Evolutionary conservation across 2,888 invertebrate genomes (phyloP), one percentile per base, ranked within the genome.

Genomic region (Cataglyphis altisquamis): DNA sequence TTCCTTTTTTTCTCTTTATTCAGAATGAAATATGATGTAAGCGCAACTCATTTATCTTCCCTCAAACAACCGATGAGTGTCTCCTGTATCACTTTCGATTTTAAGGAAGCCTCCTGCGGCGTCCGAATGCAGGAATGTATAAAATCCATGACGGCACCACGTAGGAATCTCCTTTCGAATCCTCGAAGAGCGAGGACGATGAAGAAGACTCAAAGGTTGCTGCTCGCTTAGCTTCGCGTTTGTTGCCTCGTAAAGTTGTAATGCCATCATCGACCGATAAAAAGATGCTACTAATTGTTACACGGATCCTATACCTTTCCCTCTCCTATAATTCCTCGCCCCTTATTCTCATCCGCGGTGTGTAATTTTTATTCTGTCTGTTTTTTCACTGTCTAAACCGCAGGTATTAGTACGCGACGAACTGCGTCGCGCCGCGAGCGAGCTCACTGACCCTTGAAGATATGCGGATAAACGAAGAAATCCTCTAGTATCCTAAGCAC

Each of bases 111-210:
- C 90, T 89, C 88, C 88, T 83, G 85, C 83, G 81, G 88, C 86
- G 89, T 90, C 72, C 89, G 48, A 52, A 85, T 70, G 87, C 72
- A 89, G 88, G 91, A 92, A 91, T 91, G 91, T 91, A 90, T 90
- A 88, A 90, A 92, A 91, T 91, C 90, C 90, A 86, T 93, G 92
- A 93, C 93, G 90, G 84, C 92, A 93, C 90, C 88, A 87, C 90
- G 88, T 85, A 91, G 91, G 92, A 93, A 93, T 93, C 92, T 92
- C 92, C 93, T 92, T 93, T 92, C 93, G 89, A 92, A 93, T 92
- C 91, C 89, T 89, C 88, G 87, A 87, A 84, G 89, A 91, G 89
- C 93, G 91, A 90, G 90, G 91, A 89, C 91, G 87, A 80, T 70
- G 87, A 86, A 86, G 88, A 85, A 86, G 89, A 87, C 89, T 91